A percentile compares a stretch with the other conserved stretches of the same genome.
phyloP scores from a whole-genome alignment of 2,888 invertebrate species.

The Drosophila dives region DNA sequence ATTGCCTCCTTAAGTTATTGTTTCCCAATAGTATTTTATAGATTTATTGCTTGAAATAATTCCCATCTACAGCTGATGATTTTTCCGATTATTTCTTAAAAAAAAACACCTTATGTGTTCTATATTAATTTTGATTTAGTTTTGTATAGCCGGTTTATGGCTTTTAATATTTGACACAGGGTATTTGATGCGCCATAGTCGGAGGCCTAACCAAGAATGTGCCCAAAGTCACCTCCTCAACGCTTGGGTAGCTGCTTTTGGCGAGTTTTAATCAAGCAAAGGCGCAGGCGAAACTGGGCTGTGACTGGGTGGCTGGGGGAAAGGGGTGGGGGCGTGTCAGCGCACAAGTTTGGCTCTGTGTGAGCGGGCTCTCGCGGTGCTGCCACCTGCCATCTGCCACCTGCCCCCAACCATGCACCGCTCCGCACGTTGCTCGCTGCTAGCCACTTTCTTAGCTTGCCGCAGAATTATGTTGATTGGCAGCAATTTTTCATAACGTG shows the following conservation, averaged over 20 bases:
- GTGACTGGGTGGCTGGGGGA: not conserved
- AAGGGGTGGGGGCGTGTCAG: slow-evolving; percentile 20
- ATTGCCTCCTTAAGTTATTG: not conserved
- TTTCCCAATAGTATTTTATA: too few relatives aligned
- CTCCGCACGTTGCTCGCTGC: not conserved
- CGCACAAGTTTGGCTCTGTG: slow-evolving; percentile 22
- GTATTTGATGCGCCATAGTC: not conserved
- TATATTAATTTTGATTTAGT: not conserved
- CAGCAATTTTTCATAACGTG: slow-evolving; percentile 81
- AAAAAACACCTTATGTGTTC: not conserved
- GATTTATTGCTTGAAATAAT: not conserved
- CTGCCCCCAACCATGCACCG: not conserved
- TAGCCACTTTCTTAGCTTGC: slow-evolving; percentile 70
- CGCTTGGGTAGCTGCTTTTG: slow-evolving; percentile 5
- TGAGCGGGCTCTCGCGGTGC: slow-evolving; percentile 11
- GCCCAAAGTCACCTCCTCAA: too few relatives aligned
- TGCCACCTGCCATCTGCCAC: slow-evolving; percentile 29
- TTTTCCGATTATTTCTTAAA: not conserved
- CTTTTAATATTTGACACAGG: not conserved
- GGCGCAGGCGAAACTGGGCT: slow-evolving; percentile 26
- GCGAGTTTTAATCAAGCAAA: slow-evolving; percentile 59
- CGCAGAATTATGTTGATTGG: slow-evolving; percentile 79
- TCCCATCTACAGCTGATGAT: not conserved
- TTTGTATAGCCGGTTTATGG: not conserved
- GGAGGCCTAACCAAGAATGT: not conserved